Evolutionary conservation across 2,113 vertebrate genomes (phyloP), one percentile per base, ranked within the genome.

Genomic region (Rattus norvegicus): DNA sequence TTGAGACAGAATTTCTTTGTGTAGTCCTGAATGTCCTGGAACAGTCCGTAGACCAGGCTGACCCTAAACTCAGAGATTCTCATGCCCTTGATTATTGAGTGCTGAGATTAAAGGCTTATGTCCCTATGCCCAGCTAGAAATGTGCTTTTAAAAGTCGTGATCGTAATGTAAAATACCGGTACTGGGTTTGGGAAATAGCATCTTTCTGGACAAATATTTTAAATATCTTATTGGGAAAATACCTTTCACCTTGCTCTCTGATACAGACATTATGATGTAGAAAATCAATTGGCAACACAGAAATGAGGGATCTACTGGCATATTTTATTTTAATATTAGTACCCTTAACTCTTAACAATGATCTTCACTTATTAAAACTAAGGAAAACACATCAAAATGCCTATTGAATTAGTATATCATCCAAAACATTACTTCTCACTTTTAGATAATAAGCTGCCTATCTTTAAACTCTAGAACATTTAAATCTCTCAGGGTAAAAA

Each of bases 191-290:
- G 36, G 17, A 76, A 19, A 30, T 73, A 20, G 0, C 33, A 93
- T 80, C 65, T 94, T 94, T 39, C 7, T 72, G 91, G 65, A 95
- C 10, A 80, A 30, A 83, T 3, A 86, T 84, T 92, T 96, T 72
- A 96, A 94, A 85, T 85, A 97, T 83, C 89, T 85, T 67, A 85
- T 54, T 11, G 52, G 3, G n/a, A 94, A 95, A 90, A 83, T 43
- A 12, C 39, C 47, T 80, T 56, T 7, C 61, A 67, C 56, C 20
- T 20, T 30, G 9, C 33, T 56, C 76, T 92, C 9, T 91, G 90
- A 79, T 67, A 90, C 63, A 96, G 83, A 86, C 72, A 91, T 3
- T 1, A 39, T 49, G 7, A 16, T 39, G 16, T 47, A 47, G 49
- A 79, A 85, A 65, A 65, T 36, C 43, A 97, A 10, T 61, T 33